Base-by-base conservation (phyloP, 2,888 invertebrate species). In the Masnerella sp. region DNA sequence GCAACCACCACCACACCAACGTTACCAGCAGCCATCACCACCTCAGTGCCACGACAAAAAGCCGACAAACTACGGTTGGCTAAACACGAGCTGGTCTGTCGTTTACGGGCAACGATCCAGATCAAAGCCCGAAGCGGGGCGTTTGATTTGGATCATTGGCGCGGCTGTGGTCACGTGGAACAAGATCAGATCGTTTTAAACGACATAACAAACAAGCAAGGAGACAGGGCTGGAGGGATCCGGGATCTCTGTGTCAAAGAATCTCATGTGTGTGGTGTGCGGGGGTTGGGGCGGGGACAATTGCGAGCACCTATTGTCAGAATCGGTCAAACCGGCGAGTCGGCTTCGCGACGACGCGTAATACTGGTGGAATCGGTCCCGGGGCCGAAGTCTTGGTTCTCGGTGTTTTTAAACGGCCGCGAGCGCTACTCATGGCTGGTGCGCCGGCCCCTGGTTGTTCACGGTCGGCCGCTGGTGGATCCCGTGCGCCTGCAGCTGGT, bases 401-500 rank as follows among this genome's bases (percentile, higher is more conserved):
- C 51, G 52, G 32, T 42, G 43, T 9, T 14, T n/a, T n/a, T n/a
- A n/a, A n/a, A n/a, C n/a, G n/a, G n/a, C n/a, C n/a, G 64, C 71
- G 65, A 78, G 77, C 69, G 78, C 71, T 77, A 80, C 79, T 83
- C 82, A 83, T 80, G 81, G 80, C 76, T 81, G 80, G 45, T 81
- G 79, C 36, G 42, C 78, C 25, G 78, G 79, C 76, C 74, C 78
- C 20, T 82, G 81, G 79, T 81, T 84, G 75, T 81, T 83, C 67
- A 84, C 85, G 83, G 88, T 90, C 85, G 91, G 91, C 73, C 92
- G 90, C 88, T 93, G 93, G 80, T 92, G 91, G 81, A 93, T 92
- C 80, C 93, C 93, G 88, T 93, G 93, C 78, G 92, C 92, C 88
- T 93, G 93, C 80, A 93, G 90, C 87, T 93, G 92, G 88, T 93